These are phyloP conservation scores for Scaptomyza montana DNA, from an alignment of 1,140 invertebrate genomes.

Conservation along the genomic window DNA sequence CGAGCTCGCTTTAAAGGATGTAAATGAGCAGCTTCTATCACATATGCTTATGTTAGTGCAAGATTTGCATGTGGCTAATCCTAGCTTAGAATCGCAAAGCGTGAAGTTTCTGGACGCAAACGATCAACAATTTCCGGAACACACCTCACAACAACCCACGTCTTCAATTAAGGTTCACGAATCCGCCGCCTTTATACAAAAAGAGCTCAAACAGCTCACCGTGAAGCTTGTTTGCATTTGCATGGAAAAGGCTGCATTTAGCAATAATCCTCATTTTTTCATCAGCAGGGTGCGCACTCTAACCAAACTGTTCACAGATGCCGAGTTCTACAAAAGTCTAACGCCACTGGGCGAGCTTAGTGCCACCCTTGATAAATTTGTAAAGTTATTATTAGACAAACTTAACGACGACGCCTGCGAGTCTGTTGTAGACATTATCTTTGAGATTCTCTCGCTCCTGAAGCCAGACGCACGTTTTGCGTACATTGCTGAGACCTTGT, in stretches of 20 bases:
- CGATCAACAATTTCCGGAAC: slow-evolving; percentile 1
- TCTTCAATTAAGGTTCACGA: slow-evolving; percentile 58
- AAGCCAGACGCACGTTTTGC: slow-evolving; percentile 83
- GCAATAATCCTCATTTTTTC: slow-evolving; percentile 42
- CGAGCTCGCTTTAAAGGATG: slow-evolving; percentile 56
- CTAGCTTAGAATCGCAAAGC: slow-evolving; percentile 58
- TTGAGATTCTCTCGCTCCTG: slow-evolving; percentile 85
- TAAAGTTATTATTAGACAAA: slow-evolving; percentile 83
- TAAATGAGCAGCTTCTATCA: slow-evolving; percentile 58
- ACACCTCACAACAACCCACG: slow-evolving; percentile 30
- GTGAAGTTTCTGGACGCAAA: slow-evolving; percentile 63
- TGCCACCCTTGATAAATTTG: slow-evolving; percentile 85
- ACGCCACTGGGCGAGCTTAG: slow-evolving; percentile 74
- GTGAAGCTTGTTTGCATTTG: slow-evolving; percentile 85
- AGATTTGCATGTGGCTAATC: slow-evolving; percentile 70
- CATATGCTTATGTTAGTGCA: slow-evolving; percentile 66
- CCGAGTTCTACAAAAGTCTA: slow-evolving; percentile 59
- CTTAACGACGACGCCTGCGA: slow-evolving; percentile 82
- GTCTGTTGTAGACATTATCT: slow-evolving; percentile 86
- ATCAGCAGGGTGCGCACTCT: slow-evolving; percentile 59
- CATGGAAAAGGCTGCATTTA: slow-evolving; percentile 59
- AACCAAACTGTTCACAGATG: slow-evolving; percentile 69
- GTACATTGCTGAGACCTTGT: slow-evolving; percentile 84
- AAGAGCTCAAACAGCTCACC: slow-evolving; percentile 84
- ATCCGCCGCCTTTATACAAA: slow-evolving; percentile 63